phyloP scores from a whole-genome alignment of 2,888 invertebrate species.

The Drosophila helvetica region DNA sequence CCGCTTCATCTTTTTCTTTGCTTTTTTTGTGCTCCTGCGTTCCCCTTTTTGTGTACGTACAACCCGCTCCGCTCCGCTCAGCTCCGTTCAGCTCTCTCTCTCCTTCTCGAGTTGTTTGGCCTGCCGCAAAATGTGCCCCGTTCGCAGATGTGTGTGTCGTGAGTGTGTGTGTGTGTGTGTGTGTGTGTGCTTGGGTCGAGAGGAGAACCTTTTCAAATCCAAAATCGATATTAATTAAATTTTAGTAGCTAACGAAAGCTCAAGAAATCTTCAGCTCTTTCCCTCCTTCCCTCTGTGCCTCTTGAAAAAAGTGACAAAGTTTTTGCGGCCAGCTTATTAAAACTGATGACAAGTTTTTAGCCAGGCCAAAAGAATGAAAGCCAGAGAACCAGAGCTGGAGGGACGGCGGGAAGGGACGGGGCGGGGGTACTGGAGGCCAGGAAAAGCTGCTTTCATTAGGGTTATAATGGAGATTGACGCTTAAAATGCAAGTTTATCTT shows the following conservation, averaged over 20 bases:
- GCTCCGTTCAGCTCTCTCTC: no score
- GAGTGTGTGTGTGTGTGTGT: slow-evolving; percentile 4
- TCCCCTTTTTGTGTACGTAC: slow-evolving; percentile 46
- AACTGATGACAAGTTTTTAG: slow-evolving; percentile 71
- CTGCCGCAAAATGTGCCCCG: slow-evolving; percentile 67
- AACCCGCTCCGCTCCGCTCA: slow-evolving; percentile 62
- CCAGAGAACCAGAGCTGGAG: slow-evolving; percentile 1
- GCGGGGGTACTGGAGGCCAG: neutral
- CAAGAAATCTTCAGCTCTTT: slow-evolving; percentile 36
- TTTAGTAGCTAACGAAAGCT: slow-evolving; percentile 73
- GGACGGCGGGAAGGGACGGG: neutral
- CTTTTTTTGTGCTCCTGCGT: slow-evolving; percentile 5
- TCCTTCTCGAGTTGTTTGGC: slow-evolving; percentile 66
- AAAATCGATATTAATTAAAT: slow-evolving; percentile 80
- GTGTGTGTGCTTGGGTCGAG: slow-evolving; percentile 22
- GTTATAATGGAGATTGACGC: slow-evolving; percentile 48
- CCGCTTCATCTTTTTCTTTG: slow-evolving; percentile 32
- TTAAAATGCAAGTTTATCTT: slow-evolving; percentile 47
- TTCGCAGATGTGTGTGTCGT: slow-evolving; percentile 2
- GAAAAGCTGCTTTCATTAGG: slow-evolving; percentile 44
- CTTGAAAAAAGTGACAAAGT: slow-evolving; percentile 55
- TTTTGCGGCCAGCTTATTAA: slow-evolving; percentile 72
- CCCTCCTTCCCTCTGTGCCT: neutral
- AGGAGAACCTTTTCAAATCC: slow-evolving; percentile 72
- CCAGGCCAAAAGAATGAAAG: slow-evolving; percentile 34